Conservation (phyloP, 2,797 vertebrate species). For the Podarcis lilfordi region DNA sequence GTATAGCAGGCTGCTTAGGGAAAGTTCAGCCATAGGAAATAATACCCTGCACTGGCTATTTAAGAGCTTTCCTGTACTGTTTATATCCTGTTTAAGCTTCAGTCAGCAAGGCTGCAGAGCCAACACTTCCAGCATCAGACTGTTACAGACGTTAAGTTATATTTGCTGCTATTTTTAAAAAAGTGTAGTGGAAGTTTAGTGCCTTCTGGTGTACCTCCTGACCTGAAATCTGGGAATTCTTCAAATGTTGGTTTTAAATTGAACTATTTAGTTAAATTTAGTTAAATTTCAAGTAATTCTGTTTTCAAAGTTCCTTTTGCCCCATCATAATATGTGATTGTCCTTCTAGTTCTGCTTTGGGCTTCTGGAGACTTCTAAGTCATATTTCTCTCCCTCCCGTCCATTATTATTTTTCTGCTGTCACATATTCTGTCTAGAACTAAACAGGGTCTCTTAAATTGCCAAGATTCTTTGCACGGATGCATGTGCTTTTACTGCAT, state of each 20-base stretch:
- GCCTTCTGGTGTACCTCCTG: background rate
- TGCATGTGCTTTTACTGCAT: background rate
- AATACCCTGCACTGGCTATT: constrained; percentile 12
- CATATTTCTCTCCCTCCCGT: no score
- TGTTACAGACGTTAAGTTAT: background rate
- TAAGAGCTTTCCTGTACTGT: constrained; percentile 12
- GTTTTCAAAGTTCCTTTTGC: background rate
- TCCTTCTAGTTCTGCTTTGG: background rate
- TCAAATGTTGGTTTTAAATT: background rate
- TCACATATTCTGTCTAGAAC: background rate
- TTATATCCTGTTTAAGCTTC: constrained; percentile 24
- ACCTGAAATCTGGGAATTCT: background rate
- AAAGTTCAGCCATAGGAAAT: constrained; percentile 22
- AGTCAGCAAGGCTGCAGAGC: constrained; percentile 8
- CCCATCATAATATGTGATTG: no score
- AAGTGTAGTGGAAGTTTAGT: background rate
- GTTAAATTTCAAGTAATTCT: background rate
- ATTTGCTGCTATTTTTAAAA: background rate
- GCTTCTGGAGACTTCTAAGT: background rate
- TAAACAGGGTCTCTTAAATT: background rate
- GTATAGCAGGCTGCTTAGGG: constrained; percentile 20
- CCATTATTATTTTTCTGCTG: background rate
- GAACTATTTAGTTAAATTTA: background rate
- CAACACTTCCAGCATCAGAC: constrained; percentile 7
- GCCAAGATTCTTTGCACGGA: background rate